These are phyloP conservation scores for Apantesis nais DNA, from an alignment of 2,888 invertebrate genomes.

Conservation along the genomic window DNA sequence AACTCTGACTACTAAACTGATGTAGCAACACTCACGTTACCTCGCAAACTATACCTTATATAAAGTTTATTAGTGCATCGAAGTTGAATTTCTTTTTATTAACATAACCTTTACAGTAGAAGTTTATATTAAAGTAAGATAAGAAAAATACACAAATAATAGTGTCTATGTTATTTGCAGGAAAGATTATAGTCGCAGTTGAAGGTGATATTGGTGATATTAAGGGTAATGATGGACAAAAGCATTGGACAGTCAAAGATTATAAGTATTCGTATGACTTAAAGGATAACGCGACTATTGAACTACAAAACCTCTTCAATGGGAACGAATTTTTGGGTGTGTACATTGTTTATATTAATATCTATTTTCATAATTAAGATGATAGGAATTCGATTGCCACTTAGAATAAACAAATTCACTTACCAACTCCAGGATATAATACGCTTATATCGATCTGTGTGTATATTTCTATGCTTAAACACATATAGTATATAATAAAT, in stretches of 20 bases:
- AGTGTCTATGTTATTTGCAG: constrained; percentile 44
- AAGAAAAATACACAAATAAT: neutral
- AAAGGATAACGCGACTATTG: constrained; percentile 57
- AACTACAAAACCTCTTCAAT: constrained; percentile 65
- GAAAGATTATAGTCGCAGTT: constrained; percentile 48
- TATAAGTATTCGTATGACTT: constrained; percentile 58
- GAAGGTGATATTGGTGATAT: constrained; percentile 47
- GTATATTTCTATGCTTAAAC: no score
- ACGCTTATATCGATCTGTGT: no score
- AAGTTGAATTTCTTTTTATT: neutral
- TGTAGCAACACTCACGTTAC: no score
- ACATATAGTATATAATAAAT: no score
- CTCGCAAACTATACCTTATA: no score
- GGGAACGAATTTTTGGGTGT: constrained; percentile 66
- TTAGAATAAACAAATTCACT: neutral
- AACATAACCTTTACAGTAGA: no score
- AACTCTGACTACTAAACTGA: no score
- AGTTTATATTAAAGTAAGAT: neutral
- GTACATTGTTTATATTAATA: constrained; percentile 14
- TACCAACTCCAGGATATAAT: no score
- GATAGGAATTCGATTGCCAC: neutral
- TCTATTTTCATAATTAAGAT: neutral
- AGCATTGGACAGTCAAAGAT: constrained; percentile 58
- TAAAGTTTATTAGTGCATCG: neutral
- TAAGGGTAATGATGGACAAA: constrained; percentile 53